Evolutionary conservation across 2,888 invertebrate species (phyloP), one percentile per base, ranked within the genome.

Genomic region (Drosophila monieri): DNA sequence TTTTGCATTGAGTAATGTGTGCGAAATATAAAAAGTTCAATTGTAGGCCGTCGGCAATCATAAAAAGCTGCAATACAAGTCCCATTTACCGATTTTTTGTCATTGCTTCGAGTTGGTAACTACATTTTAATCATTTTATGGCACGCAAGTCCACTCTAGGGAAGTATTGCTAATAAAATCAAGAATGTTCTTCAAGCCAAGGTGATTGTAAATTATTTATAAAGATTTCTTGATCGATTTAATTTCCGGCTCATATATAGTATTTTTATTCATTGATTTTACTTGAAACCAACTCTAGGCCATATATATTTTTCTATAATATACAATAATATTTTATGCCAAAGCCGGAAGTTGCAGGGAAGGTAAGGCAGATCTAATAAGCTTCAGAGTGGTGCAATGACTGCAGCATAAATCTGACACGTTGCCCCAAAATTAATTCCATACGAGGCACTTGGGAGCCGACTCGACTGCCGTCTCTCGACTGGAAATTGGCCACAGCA

Each of bases 361-460:
- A 53, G 56, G 54, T 25, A 35, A 53, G 48, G 61, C 74, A 74
- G 73, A 76, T 80, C 25, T 49, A 67, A 68, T 59, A 69, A 69
- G 68, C 59, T 52, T 8, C 43, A 44, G 53, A 68, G 76, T 58
- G 59, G 64, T 59, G 75, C 39, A n/a, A 41, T 6, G 14, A 25
- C 6, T 10, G 30, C 52, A 60, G 54, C 52, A 71, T 72, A 71
- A 72, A 72, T 66, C 71, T 60, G 66, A 73, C 66, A 81, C 84
- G 78, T 79, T 84, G 81, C 79, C 62, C 68, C 70, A 54, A 81
- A 81, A 84, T 81, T 81, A 81, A 81, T 81, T 84, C 79, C 68
- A 69, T 77, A 84, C 76, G 79, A 79, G 64, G 47, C 71, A 55
- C 37, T 35, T 61, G 53, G 47, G 48, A 57, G 56, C 15, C 15